Evolutionary conservation across 2,797 vertebrate genomes (phyloP).

Genomic region (Prionace glauca): DNA sequence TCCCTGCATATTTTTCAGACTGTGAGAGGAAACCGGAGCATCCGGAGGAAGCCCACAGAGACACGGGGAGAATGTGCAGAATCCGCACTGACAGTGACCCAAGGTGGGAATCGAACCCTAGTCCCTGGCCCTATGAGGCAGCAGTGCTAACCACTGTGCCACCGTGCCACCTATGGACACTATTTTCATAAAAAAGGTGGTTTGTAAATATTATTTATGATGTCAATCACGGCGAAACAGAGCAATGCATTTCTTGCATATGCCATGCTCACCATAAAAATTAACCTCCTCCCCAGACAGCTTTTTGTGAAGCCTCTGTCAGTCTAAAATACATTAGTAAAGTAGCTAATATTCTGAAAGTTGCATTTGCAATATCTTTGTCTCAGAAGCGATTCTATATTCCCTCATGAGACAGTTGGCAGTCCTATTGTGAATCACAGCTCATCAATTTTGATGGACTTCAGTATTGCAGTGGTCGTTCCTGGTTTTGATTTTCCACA

Average conservation of each 20-base stretch:
- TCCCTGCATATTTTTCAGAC: no score
- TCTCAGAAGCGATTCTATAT: not conserved
- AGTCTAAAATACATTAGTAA: not conserved
- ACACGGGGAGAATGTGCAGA: no score
- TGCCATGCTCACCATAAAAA: not conserved
- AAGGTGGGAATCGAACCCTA: no score
- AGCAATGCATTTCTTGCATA: not conserved
- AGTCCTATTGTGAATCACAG: not conserved
- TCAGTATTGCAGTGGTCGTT: not conserved
- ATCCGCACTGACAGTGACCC: no score
- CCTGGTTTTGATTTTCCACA: not conserved
- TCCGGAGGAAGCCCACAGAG: no score
- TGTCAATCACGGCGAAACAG: not conserved
- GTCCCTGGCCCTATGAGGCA: no score
- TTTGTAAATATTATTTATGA: not conserved
- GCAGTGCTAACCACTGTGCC: no score
- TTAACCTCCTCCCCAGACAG: not conserved
- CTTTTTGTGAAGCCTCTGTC: not conserved
- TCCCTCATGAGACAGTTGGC: not conserved
- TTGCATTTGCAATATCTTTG: conserved; percentile 13
- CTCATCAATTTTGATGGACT: conserved; percentile 33
- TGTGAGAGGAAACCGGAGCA: no score
- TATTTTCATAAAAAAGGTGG: not conserved
- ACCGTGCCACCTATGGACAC: no score
- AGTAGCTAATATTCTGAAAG: not conserved